Evolutionary conservation across 2,888 invertebrate species (phyloP).

Genomic region (Germaria angustata): DNA sequence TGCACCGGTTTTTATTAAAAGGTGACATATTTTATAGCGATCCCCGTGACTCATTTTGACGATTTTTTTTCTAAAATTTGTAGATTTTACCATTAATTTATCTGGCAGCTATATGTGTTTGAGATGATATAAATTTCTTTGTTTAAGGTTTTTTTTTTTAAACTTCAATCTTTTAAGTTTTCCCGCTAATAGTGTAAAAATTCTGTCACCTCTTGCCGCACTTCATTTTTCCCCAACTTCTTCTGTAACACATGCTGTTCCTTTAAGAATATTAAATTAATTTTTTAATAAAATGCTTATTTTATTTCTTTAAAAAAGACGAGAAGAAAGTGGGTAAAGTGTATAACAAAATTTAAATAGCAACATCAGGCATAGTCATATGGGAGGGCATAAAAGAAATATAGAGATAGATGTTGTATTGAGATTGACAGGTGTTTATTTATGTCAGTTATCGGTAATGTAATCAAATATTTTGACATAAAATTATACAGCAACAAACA

Average conservation of each 20-base stretch:
- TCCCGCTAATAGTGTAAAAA: background rate
- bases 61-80: too few relatives aligned
- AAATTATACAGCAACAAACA: slow-evolving; percentile 11
- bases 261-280: background rate
- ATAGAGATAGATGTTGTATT: background rate
- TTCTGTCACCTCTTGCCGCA: background rate
- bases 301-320: slow-evolving; percentile 15
- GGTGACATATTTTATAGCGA: too few relatives aligned
- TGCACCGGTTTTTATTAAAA: too few relatives aligned
- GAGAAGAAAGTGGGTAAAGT: background rate
- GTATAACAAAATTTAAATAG: background rate
- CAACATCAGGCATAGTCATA: too few relatives aligned
- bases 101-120: background rate
- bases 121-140: slow-evolving; percentile 34
- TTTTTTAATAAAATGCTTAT: slow-evolving; percentile 4
- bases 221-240: background rate
- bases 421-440: slow-evolving; percentile 36
- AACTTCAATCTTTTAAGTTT: slow-evolving; percentile 15
- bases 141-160: slow-evolving; percentile 33
- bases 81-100: too few relatives aligned
- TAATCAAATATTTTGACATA: slow-evolving; percentile 54
- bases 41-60: too few relatives aligned
- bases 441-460: slow-evolving; percentile 56
- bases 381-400: background rate
- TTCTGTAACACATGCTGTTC: slow-evolving; percentile 27